Evolutionary conservation across 2,113 vertebrate species (phyloP).

Genomic region (Epinephelus lanceolatus): DNA sequence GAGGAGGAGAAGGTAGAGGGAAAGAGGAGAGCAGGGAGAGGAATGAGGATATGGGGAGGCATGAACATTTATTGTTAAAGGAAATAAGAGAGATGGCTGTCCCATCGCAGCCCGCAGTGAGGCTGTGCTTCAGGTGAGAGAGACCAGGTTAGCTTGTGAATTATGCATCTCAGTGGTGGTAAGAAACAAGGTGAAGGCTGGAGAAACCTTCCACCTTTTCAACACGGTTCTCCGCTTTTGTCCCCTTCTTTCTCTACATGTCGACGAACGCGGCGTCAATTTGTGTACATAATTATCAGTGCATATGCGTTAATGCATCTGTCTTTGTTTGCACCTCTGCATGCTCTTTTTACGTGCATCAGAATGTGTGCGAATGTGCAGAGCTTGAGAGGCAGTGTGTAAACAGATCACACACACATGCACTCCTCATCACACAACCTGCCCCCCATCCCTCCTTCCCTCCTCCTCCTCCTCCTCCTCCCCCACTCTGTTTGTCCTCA

Average conservation of each 20-base stretch:
- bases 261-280: neutral
- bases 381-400: conserved; percentile 44
- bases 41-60: conserved; percentile 67
- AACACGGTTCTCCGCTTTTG: conserved; percentile 1
- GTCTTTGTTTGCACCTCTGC: conserved; percentile 36
- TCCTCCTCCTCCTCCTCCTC: conserved; percentile 38
- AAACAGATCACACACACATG: conserved; percentile 62
- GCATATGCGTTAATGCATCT: neutral
- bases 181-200: conserved; percentile 41
- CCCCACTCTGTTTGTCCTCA: conserved; percentile 84
- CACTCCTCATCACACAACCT: conserved; percentile 62
- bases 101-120: conserved; percentile 61
- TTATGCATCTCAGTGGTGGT: conserved; percentile 63
- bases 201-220: conserved; percentile 48
- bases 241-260: conserved; percentile 6
- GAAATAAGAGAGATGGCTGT: conserved; percentile 75
- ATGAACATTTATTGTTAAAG: conserved; percentile 80
- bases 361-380: conserved; percentile 68
- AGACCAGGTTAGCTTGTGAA: conserved; percentile 67
- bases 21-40: conserved; percentile 41
- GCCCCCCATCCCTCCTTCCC: conserved; percentile 6
- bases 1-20: conserved; percentile 28
- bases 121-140: conserved; percentile 68
- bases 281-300: neutral
- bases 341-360: conserved; percentile 53